phyloP scores from a whole-genome alignment of 2,797 vertebrate genomes.

The Takifugu rubripes region DNA sequence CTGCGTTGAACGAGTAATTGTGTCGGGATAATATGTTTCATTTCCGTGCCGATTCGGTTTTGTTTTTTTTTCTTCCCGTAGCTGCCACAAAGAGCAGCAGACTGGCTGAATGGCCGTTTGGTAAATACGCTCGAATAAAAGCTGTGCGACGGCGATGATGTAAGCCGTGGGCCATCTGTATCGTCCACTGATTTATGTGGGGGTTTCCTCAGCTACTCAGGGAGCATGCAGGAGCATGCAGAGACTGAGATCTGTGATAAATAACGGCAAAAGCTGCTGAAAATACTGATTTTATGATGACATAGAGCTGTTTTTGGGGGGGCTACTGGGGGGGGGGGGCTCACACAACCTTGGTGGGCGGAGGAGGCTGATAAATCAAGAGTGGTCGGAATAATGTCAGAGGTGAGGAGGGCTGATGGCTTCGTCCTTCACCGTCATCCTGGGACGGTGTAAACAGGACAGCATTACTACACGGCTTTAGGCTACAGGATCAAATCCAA shows the following conservation, averaged over 20 bases:
- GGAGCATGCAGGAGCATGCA: slow-evolving; percentile 1
- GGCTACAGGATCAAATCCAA: slow-evolving; percentile 59
- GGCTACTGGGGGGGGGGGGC: too few species aligned
- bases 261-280: too few species aligned
- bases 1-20: too few species aligned
- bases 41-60: too few species aligned
- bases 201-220: slow-evolving; percentile 17
- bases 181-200: slow-evolving; percentile 15
- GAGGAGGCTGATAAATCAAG: slow-evolving; percentile 22
- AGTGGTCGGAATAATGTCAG: slow-evolving; percentile 30
- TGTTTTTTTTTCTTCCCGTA: too few species aligned
- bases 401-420: slow-evolving; percentile 23
- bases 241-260: neutral
- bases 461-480: slow-evolving; percentile 52
- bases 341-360: neutral
- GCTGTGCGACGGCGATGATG: slow-evolving; percentile 7
- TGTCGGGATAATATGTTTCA: too few species aligned
- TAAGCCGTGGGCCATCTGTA: slow-evolving; percentile 45
- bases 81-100: slow-evolving; percentile 2
- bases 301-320: too few species aligned
- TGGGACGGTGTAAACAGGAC: slow-evolving; percentile 35
- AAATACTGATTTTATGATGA: too few species aligned
- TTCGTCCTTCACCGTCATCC: slow-evolving; percentile 35
- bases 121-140: slow-evolving; percentile 27
- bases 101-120: neutral